These are phyloP conservation scores for Hapalemur alaotrensis DNA, from an alignment of 2,797 vertebrate species.

Conservation along the genomic window DNA sequence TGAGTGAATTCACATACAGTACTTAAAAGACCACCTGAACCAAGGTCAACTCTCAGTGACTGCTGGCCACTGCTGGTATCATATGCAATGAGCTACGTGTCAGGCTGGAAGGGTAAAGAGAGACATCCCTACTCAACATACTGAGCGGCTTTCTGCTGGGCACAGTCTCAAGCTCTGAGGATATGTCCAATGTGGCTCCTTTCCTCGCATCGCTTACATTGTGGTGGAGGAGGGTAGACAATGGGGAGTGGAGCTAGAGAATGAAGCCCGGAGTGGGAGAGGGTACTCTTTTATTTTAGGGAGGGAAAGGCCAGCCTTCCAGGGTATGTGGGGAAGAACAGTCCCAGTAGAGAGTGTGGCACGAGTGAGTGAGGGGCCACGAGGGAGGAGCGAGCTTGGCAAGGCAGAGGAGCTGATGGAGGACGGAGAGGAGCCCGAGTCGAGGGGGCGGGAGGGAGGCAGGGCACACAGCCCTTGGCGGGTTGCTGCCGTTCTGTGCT, in stretches of 20 bases:
- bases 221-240: background rate
- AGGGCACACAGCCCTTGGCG: fast-evolving
- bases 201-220: background rate
- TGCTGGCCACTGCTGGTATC: too few relatives aligned
- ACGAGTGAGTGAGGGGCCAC: background rate
- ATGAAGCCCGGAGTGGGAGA: background rate
- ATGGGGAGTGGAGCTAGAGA: background rate
- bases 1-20: background rate
- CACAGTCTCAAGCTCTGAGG: background rate
- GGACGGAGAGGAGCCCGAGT: fast-evolving
- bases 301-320: background rate
- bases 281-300: background rate
- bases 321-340: background rate
- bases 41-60: background rate
- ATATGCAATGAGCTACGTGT: background rate
- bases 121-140: background rate
- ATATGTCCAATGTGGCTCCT: background rate
- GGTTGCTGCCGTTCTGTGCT: background rate
- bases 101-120: background rate
- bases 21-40: background rate
- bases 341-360: background rate
- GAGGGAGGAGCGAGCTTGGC: background rate
- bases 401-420: background rate
- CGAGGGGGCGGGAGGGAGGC: background rate
- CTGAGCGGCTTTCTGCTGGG: background rate